Evolutionary conservation across 2,797 vertebrate genomes (phyloP).

Genomic region (Hippopotamyrus pictus): DNA sequence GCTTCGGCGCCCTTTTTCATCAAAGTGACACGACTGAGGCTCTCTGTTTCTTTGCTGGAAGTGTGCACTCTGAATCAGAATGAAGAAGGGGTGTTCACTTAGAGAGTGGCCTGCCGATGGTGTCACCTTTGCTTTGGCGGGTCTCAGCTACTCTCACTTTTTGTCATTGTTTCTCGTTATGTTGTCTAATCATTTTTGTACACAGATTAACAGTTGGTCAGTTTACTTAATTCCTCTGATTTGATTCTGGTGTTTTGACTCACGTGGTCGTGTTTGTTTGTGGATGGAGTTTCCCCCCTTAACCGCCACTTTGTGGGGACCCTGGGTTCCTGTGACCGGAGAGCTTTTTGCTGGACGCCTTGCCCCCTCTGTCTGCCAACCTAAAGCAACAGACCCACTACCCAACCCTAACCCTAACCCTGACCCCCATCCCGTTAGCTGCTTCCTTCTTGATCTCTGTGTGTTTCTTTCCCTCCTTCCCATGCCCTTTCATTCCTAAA

Average conservation of each 20-base stretch:
- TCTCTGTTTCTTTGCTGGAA: neutral
- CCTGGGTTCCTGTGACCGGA: neutral
- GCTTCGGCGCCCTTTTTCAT: neutral
- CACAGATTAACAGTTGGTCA: neutral
- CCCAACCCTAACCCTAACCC: neutral
- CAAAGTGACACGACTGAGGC: neutral
- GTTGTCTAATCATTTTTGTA: neutral
- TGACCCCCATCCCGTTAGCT: neutral
- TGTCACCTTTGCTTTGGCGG: neutral
- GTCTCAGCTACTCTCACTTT: neutral
- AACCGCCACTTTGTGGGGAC: neutral
- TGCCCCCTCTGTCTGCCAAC: neutral
- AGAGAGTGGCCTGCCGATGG: neutral
- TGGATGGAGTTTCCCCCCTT: neutral
- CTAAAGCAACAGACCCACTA: neutral
- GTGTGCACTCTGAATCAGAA: slow-evolving; percentile 4
- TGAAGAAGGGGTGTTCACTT: neutral
- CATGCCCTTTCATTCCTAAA: neutral
- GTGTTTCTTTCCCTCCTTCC: neutral
- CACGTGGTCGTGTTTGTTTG: neutral
- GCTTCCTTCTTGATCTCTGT: neutral
- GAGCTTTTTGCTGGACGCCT: neutral
- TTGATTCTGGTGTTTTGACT: neutral
- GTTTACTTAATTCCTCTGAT: neutral
- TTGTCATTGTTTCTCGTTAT: neutral